Base-by-base conservation (phyloP, 2,888 invertebrate genomes). In the Diplazon laetatorius region DNA sequence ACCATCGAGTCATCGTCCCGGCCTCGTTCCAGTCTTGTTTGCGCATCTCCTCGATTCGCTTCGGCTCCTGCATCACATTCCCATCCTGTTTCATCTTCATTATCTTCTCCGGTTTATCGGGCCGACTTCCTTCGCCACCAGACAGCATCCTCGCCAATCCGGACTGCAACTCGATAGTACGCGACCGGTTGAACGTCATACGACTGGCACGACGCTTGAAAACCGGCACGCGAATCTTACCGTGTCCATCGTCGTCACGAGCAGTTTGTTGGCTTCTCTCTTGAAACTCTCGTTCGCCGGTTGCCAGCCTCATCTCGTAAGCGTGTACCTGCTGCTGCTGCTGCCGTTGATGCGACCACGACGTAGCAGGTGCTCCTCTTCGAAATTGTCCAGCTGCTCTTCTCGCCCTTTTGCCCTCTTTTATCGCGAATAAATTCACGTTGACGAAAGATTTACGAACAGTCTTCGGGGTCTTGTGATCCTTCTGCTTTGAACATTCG, bases 281-380 rank as follows among this genome's bases (percentile, higher is more conserved):
- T 50, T 37, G 52, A 39, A 20, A 70, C 57, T 16, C 16, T 42
- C 30, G 30, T n/a, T 37, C 50, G 57, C 50, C 52, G 30, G 37
- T 44, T 44, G 35, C 9, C 16, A 30, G 35, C 35, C 25, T 55
- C n/a, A 10, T 60, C 52, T 25, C 37, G 6, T 16, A 22, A 30
- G 18, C 74, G 74, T 42, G 59, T 78, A 78, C 78, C 78, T 74
- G 78, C 78, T 68, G 76, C 76, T 25, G 59, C 22, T 70, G 37
- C 6, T 30, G 48, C 50, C 9, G 78, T 30, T 60, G 16, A 50
- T 20, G 69, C n/a, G n/a, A n/a, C n/a, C n/a, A n/a, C n/a, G n/a
- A n/a, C n/a, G n/a, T n/a, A n/a, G n/a, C 78, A 74, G 78, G 74
- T 78, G 78, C 30, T 69, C 48, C 30, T 69, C 48, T 14, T 9